These are phyloP conservation scores for Pseudomyrmex concolor DNA, from an alignment of 1,140 invertebrate species.

Conservation along the genomic window DNA sequence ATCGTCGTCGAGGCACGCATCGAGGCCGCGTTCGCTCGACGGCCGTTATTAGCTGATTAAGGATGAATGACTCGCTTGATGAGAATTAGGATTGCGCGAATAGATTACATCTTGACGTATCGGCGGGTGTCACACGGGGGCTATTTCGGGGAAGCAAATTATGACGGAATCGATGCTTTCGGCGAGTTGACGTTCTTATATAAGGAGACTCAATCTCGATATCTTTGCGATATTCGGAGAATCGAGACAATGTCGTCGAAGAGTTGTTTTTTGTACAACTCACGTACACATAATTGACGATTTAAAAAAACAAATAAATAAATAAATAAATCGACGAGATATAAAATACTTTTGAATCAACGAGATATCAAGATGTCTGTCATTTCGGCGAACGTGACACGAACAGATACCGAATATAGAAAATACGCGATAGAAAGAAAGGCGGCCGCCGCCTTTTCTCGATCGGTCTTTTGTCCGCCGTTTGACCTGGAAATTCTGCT, in stretches of 20 bases:
- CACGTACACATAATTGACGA: slow-evolving; percentile 1
- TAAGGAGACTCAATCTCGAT: neutral
- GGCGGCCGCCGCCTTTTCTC: neutral
- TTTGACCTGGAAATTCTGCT: slow-evolving; percentile 56
- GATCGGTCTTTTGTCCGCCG: slow-evolving; percentile 23
- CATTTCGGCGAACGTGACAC: neutral
- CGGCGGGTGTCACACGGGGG: neutral
- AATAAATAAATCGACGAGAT: neutral
- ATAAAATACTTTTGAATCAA: neutral
- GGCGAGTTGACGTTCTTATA: neutral
- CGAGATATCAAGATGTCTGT: neutral
- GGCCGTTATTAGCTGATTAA: slow-evolving; percentile 42
- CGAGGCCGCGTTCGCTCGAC: slow-evolving; percentile 69
- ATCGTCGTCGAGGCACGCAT: slow-evolving; percentile 54
- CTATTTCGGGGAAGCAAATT: slow-evolving; percentile 33
- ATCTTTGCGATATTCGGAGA: slow-evolving; percentile 13
- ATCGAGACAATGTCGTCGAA: neutral
- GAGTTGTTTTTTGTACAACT: neutral
- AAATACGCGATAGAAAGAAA: slow-evolving; percentile 9
- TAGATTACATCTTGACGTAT: slow-evolving; percentile 54
- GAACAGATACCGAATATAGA: slow-evolving; percentile 3
- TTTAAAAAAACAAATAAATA: neutral
- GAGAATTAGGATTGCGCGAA: slow-evolving; percentile 36
- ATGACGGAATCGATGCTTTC: slow-evolving; percentile 15
- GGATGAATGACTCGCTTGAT: slow-evolving; percentile 51